Evolutionary conservation across 2,113 vertebrate genomes (phyloP), one percentile per base, ranked within the genome.

Genomic region (Entelurus aequoreus): DNA sequence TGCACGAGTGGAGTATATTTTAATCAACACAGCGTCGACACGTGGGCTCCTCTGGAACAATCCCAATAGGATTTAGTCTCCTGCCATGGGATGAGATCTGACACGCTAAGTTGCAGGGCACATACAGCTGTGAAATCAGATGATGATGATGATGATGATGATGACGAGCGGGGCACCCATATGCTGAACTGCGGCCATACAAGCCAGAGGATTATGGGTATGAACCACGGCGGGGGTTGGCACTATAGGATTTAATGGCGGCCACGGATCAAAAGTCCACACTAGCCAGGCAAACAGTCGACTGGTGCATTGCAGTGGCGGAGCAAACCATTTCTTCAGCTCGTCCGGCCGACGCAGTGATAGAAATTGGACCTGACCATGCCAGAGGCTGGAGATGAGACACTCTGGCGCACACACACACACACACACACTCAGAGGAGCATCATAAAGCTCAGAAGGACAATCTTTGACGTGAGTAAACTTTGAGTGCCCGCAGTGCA

Each of bases 281-380:
- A 12, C 15, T 42, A 11, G n/a, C 8, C 38, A 50, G 42, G 36
- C 8, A 57, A 7, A 13, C 8, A 56, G 50, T 42, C 12, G 71
- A 58, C 65, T 74, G 80, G 72, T 76, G 75, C 65, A 58, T 58
- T 67, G 66, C 75, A 68, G 79, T 50, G 60, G 71, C 37, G 38
- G 63, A 79, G 60, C 44, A 46, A 75, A 62, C 66, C 54, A 54
- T 60, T 70, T 76, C 68, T 64, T 72, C 15, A 62, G 50, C 28
- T n/a, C 40, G 1, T 75, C 66, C 61, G 63, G 69, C 67, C 65
- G 60, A 56, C 9, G 65, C 68, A 6, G 62, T 86, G 84, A 86
- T 75, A 84, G 80, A 82, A 76, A 86, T 84, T 21, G 48, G 80
- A 81, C 74, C 68, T 86, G 84, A 86, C 78, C 77, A 73, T 44